A percentile compares a stretch with the other conserved stretches of the same genome.
phyloP scores from a whole-genome alignment of 2,797 vertebrate species.

The Octomys mimax region DNA sequence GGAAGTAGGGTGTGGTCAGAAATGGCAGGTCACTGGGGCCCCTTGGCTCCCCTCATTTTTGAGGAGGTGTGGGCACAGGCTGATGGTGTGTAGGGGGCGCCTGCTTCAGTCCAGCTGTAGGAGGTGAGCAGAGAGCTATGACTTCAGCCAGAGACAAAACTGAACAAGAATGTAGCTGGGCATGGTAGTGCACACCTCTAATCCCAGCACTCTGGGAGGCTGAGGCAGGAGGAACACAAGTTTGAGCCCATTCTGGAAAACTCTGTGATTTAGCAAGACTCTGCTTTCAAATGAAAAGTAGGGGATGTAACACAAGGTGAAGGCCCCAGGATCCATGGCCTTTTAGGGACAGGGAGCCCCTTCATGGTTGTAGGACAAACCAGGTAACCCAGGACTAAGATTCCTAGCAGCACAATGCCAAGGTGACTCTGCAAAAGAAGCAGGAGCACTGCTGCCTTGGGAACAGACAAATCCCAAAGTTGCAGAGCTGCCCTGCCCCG shows the following conservation, averaged over 20 bases:
- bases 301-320: neutral
- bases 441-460: no score
- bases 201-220: neutral
- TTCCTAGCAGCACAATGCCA: neutral
- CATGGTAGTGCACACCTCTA: neutral
- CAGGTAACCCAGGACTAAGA: neutral
- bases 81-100: neutral
- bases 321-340: neutral
- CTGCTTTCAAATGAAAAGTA: neutral
- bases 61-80: neutral
- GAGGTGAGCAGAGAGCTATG: rapidly evolving
- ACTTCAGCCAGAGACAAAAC: neutral
- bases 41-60: neutral
- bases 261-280: neutral
- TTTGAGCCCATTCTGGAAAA: neutral
- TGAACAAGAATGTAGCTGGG: neutral
- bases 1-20: neutral
- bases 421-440: neutral
- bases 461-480: no score
- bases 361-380: neutral
- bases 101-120: neutral
- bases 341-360: neutral
- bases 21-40: neutral
- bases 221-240: neutral
- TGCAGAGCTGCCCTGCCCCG: no score